These are phyloP conservation scores for Spongia lamella DNA, from an alignment of 37 sponge, comb jelly and placozoan species.

Conservation along the genomic window DNA sequence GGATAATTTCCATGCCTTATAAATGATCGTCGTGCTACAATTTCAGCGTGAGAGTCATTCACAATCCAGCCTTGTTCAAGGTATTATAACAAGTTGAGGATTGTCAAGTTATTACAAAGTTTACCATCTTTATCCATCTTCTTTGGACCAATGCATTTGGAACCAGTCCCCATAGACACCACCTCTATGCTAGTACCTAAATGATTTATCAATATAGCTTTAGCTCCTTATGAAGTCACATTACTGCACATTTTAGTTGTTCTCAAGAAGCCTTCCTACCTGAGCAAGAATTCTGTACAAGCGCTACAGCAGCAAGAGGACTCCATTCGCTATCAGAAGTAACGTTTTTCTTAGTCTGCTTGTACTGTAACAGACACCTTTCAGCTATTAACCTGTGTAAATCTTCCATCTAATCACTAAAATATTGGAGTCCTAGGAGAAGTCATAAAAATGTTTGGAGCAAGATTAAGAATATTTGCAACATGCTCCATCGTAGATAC, in stretches of 20 bases:
- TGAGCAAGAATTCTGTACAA: no score
- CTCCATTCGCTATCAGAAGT: constrained; percentile 72
- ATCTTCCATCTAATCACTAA: background rate
- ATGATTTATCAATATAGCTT: no score
- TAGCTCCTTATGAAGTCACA: no score
- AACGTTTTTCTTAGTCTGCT: constrained; percentile 53
- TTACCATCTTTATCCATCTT: constrained; percentile 63
- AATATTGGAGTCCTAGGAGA: no score
- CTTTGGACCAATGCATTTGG: constrained; percentile 83
- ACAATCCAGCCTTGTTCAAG: constrained; percentile 63
- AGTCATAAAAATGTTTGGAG: no score
- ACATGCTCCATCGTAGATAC: no score
- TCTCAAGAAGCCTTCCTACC: no score
- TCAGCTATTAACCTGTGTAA: constrained; percentile 20
- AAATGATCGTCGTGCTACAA: constrained; percentile 78
- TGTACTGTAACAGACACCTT: constrained; percentile 40
- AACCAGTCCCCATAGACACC: constrained; percentile 88
- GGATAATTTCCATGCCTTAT: constrained; percentile 35
- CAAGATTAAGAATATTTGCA: no score
- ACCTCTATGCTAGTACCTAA: constrained; percentile 37
- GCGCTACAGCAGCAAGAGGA: constrained; percentile 49
- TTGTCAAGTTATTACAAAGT: background rate
- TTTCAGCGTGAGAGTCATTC: constrained; percentile 88
- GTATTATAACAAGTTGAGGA: background rate
- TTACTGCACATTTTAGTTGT: no score